These are phyloP conservation scores for Panthera leo DNA, from an alignment of 2,113 vertebrate species.

Conservation along the genomic window DNA sequence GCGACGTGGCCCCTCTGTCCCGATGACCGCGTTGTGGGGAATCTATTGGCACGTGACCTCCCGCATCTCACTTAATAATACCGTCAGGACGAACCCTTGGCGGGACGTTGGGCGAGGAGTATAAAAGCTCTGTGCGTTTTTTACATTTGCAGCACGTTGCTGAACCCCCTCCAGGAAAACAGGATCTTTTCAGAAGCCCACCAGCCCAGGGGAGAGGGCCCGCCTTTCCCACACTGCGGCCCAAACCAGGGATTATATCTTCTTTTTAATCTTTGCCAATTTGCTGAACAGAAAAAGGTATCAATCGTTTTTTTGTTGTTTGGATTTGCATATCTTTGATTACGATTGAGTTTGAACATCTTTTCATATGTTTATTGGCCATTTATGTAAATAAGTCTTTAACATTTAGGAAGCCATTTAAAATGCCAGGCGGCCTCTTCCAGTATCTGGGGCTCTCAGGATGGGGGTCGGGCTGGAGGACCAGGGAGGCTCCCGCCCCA, in stretches of 20 bases:
- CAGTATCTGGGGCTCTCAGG: accelerated
- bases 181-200: accelerated
- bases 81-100: accelerated
- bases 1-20: accelerated
- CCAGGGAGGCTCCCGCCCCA: too few relatives aligned
- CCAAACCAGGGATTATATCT: background rate
- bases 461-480: too few relatives aligned
- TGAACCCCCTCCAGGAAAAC: background rate
- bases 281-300: background rate
- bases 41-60: accelerated
- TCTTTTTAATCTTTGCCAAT: slow-evolving; percentile 1
- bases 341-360: background rate
- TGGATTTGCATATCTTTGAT: background rate
- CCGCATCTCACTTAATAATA: background rate
- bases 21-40: background rate
- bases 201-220: background rate
- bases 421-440: background rate
- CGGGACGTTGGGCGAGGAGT: accelerated
- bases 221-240: background rate
- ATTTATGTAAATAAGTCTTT: background rate
- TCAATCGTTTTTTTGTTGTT: background rate
- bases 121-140: accelerated
- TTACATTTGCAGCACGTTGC: accelerated
- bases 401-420: background rate
- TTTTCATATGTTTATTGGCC: slow-evolving; percentile 19